A percentile compares a stretch with the other conserved stretches of the same genome.
Conservation (phyloP, 2,888 invertebrate genomes). For the Cephus pygmeus region DNA sequence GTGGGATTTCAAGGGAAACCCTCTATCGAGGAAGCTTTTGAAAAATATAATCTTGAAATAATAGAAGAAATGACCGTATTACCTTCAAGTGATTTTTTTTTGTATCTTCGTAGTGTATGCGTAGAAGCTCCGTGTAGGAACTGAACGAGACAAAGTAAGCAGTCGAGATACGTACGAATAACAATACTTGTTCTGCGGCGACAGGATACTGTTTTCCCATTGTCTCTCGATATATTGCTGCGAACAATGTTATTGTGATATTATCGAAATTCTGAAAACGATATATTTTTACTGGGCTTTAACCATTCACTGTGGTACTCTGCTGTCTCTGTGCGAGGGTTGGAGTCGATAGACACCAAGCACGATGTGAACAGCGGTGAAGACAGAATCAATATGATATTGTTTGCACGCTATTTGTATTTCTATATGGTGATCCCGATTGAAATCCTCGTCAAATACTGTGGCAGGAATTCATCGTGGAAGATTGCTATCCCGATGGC, state of each 20-base stretch:
- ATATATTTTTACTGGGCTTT: not conserved
- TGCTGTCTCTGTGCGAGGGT: not conserved
- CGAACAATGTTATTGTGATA: not conserved
- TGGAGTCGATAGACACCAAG: not conserved
- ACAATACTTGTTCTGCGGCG: not conserved
- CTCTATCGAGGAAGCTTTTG: not conserved
- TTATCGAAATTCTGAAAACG: not conserved
- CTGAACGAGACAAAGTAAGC: not conserved
- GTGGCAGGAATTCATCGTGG: not conserved
- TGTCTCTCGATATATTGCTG: not conserved
- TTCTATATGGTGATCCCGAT: not conserved
- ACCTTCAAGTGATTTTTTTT: not conserved
- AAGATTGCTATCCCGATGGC: not conserved
- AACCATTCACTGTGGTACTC: not conserved
- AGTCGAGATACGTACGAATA: not conserved
- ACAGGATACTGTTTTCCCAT: not conserved
- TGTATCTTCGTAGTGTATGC: not conserved
- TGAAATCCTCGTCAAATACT: not conserved
- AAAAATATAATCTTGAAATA: not conserved
- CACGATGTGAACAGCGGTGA: not conserved
- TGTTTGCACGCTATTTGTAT: constrained; percentile 14
- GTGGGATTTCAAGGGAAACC: not conserved
- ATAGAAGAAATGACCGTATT: not conserved
- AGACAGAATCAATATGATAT: constrained; percentile 16
- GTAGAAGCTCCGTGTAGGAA: not conserved